Evolutionary conservation across 2,888 invertebrate genomes (phyloP).

Genomic region (Plusia festucae): DNA sequence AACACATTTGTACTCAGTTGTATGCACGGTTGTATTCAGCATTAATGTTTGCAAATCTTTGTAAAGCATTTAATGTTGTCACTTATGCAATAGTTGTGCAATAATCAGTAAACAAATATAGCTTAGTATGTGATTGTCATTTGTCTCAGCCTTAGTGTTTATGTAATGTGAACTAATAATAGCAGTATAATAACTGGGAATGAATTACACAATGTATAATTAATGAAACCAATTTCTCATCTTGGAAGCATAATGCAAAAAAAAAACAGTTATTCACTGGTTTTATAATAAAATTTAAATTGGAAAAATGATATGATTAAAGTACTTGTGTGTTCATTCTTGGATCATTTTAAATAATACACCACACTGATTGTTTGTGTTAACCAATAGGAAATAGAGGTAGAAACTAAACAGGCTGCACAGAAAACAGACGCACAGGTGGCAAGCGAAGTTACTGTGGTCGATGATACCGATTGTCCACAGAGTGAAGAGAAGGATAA

Average conservation of each 20-base stretch:
- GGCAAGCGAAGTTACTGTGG: constrained; percentile 54
- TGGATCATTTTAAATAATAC: constrained; percentile 26
- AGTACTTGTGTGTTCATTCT: constrained; percentile 25
- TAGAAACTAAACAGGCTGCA: constrained; percentile 71
- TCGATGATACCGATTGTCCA: constrained; percentile 76
- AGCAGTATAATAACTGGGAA: not conserved
- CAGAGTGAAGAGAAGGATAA: constrained; percentile 71
- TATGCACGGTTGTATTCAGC: no score
- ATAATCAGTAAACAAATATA: not conserved
- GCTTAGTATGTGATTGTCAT: not conserved
- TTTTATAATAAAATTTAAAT: no score
- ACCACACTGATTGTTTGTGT: constrained; percentile 70
- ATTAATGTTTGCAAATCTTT: no score
- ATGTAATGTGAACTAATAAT: not conserved
- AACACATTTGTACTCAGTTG: no score
- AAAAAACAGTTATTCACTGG: no score
- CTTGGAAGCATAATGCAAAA: no score
- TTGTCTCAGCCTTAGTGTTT: not conserved
- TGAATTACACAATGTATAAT: not conserved
- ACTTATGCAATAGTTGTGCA: not conserved
- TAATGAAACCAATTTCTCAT: no score
- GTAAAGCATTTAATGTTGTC: no score
- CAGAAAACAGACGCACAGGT: constrained; percentile 57
- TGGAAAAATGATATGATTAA: no score
- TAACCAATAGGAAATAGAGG: constrained; percentile 77